Evolutionary conservation across 2,113 vertebrate genomes (phyloP), one percentile per base, ranked within the genome.

Genomic region (Merops nubicus): DNA sequence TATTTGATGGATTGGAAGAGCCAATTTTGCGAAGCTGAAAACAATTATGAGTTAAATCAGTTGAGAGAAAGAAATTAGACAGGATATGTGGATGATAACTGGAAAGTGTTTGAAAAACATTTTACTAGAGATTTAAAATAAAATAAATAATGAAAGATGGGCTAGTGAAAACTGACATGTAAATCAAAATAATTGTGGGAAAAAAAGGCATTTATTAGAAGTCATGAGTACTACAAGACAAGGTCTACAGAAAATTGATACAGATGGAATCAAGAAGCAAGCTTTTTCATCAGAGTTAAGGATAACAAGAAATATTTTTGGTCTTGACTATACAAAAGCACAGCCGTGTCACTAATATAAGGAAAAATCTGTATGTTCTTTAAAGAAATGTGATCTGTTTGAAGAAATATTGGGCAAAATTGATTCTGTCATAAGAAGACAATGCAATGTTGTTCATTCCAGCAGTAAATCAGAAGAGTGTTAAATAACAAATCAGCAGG

Each of bases 1-100:
- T 53, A 69, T 68, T 94, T 94, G 91, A 92, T 85, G 74, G 53
- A 94, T 38, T 96, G 42, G 62, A 95, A 94, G 62, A 91, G 45
- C 65, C 62, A 94, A 17, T 91, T 95, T 91, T 69, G 53, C 87
- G 95, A 94, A 96, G 93, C 91, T 96, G 96, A 96, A 96, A 96
- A 92, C 85, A 89, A 95, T 96, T 95, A 96, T 36, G 33, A 81
- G 59, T 68, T 84, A 92, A 96, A 95, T 95, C 83, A 92, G 21
- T 33, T 64, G 77, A n/a, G 84, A 96, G 74, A 97, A 91, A 95
- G 60, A 96, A 96, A 92, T 92, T 91, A 96, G 53, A 68, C 60
- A 89, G 91, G 84, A 97, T 95, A 95, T 89, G 65, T 94, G 84
- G 69, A 93, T 92, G 96, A 95, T 91, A 87, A 91, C 73, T 96